Conservation (phyloP, 1,140 invertebrate species). For the Argopecten irradians region DNA sequence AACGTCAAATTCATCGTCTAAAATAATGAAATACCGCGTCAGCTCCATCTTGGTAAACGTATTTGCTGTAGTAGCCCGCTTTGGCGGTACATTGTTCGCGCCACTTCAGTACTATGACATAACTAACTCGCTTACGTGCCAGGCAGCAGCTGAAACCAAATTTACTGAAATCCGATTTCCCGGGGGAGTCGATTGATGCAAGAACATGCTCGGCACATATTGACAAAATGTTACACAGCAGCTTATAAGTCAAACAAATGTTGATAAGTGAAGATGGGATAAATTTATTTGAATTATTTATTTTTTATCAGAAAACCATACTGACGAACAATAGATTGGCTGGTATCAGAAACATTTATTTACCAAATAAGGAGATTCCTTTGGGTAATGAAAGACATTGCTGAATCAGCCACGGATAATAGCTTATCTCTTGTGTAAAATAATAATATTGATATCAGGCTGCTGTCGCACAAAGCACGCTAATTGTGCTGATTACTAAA, state of each 20-base stretch:
- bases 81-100: background rate
- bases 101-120: background rate
- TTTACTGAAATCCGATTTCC: background rate
- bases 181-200: background rate
- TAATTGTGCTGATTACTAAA: too few species aligned
- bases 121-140: background rate
- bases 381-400: background rate
- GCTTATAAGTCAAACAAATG: background rate
- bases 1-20: background rate
- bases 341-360: background rate
- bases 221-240: background rate
- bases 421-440: background rate
- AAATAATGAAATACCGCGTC: background rate
- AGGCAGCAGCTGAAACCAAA: background rate
- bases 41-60: background rate
- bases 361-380: background rate
- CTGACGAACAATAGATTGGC: background rate
- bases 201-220: background rate
- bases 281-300: constrained; percentile 11
- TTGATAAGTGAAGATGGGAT: background rate
- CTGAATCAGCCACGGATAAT: background rate
- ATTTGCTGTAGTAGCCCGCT: background rate
- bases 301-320: background rate
- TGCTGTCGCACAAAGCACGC: too few species aligned
- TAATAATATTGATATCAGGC: background rate